Percentiles rank a stretch among this genome's conserved stretches.
Evolutionary conservation across 2,888 invertebrate genomes (phyloP).

Genomic region (Campoplex nolae): DNA sequence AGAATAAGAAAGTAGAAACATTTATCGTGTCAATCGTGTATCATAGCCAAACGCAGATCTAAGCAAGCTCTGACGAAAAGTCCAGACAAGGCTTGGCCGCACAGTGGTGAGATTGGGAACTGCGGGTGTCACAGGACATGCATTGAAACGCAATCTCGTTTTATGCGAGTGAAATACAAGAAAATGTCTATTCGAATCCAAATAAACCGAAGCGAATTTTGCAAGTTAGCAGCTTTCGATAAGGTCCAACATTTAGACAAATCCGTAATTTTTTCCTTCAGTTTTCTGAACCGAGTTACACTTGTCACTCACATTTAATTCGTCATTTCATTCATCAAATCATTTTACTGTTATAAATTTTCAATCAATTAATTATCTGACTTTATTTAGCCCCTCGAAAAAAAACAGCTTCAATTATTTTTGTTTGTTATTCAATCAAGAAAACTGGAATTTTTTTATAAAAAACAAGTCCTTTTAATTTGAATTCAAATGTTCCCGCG

Average conservation of each 20-base stretch:
- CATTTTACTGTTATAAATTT: too few species aligned
- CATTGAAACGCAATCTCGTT: conserved; percentile 24
- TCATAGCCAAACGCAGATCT: too few species aligned
- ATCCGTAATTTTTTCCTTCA: not conserved
- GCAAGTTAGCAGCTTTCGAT: too few species aligned
- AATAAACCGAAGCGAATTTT: not conserved
- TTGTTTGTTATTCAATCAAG: not conserved
- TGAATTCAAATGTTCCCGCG: conserved; percentile 49
- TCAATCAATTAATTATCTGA: too few species aligned
- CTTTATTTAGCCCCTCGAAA: not conserved
- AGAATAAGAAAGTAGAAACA: too few species aligned
- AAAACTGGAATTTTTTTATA: not conserved
- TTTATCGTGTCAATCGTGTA: too few species aligned
- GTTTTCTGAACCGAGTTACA: not conserved
- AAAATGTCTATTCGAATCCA: not conserved
- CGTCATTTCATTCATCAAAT: too few species aligned
- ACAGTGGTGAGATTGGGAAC: too few species aligned
- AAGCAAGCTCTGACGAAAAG: too few species aligned
- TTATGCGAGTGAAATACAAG: not conserved
- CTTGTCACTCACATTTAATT: too few species aligned
- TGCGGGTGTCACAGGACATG: too few species aligned
- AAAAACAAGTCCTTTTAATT: not conserved
- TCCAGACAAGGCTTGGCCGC: too few species aligned
- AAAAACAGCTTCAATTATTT: not conserved
- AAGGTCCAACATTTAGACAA: not conserved